phyloP scores from a whole-genome alignment of 2,888 invertebrate genomes.

The Tyria jacobaeae region DNA sequence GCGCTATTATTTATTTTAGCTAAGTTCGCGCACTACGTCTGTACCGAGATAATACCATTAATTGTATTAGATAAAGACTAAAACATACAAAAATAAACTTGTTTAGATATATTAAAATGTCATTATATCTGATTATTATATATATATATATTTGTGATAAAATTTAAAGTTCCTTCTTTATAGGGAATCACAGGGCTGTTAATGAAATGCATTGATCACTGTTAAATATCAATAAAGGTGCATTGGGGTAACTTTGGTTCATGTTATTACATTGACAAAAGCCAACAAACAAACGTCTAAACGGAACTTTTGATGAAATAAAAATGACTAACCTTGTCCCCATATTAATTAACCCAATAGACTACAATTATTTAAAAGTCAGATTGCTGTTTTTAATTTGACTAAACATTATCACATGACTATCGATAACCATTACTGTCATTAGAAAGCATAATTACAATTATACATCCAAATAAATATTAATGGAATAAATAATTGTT shows the following conservation, averaged over 20 bases:
- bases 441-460: slow-evolving; percentile 7
- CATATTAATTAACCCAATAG: neutral
- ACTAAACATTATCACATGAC: neutral
- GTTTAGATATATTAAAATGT: neutral
- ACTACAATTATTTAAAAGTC: slow-evolving; percentile 1
- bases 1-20: slow-evolving; percentile 26
- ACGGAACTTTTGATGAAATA: neutral
- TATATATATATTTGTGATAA: too few species aligned
- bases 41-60: neutral
- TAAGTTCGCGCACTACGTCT: neutral
- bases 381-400: neutral
- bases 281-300: neutral
- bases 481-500: slow-evolving; percentile 26
- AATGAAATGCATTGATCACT: slow-evolving; percentile 8
- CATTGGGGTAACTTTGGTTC: neutral
- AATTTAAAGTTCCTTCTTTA: neutral
- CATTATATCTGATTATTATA: neutral
- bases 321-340: neutral
- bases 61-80: neutral
- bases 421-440: slow-evolving; percentile 15
- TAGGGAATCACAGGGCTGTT: neutral
- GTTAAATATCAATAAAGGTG: neutral
- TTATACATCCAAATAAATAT: slow-evolving; percentile 14
- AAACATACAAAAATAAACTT: neutral
- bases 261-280: neutral